Evolutionary conservation across 2,797 vertebrate species (phyloP).

Genomic region (Sebastes vulpes): DNA sequence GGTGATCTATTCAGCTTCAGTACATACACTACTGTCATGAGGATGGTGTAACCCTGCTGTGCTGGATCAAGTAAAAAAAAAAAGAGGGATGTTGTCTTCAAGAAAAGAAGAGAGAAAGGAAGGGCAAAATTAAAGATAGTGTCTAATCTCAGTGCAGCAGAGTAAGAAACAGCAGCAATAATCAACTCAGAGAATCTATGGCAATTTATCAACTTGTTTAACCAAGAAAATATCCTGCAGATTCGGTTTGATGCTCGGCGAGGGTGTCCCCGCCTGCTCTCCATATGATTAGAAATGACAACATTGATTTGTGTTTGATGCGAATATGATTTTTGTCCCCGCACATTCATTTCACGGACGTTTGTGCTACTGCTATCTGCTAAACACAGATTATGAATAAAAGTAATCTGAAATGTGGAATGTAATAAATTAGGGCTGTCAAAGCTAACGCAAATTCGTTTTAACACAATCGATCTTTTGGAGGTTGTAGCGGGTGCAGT

Average conservation of each 20-base stretch:
- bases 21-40: background rate
- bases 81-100: background rate
- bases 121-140: constrained; percentile 1
- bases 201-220: constrained; percentile 36
- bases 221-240: constrained; percentile 34
- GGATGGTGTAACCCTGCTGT: background rate
- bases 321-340: background rate
- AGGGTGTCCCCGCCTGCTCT: background rate
- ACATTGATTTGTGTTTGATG: constrained; percentile 8
- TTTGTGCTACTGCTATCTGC: too few species aligned
- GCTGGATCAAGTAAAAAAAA: background rate
- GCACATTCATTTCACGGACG: background rate
- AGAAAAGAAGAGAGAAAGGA: background rate
- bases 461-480: too few species aligned
- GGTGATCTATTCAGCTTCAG: background rate
- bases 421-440: background rate
- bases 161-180: constrained; percentile 29
- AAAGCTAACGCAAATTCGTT: too few species aligned
- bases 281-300: constrained; percentile 1
- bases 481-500: too few species aligned
- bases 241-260: constrained; percentile 23
- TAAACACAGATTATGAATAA: background rate
- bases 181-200: constrained; percentile 33
- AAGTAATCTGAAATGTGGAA: background rate
- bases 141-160: constrained; percentile 17